Evolutionary conservation across 2,888 invertebrate genomes (phyloP), one percentile per base, ranked within the genome.

Genomic region (Polylopha cassiicola): DNA sequence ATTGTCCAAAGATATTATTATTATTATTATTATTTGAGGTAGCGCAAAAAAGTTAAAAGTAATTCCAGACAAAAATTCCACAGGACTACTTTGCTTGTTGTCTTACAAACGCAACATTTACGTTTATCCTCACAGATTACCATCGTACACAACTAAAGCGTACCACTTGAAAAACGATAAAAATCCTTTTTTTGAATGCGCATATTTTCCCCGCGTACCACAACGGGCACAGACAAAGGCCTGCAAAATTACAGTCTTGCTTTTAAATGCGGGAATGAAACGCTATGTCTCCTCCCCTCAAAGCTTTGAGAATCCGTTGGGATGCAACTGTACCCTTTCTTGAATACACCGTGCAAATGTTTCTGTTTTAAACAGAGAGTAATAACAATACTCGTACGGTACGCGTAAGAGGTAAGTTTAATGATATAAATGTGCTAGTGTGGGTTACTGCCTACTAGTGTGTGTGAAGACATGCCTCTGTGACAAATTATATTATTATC

Each of bases 231-330:
- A 77, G 74, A 84, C 82, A 84, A 82, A 82, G 82, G 77, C 73
- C 72, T 75, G 76, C 67, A 65, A 81, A 81, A 84, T 84, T 82
- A 81, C 77, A 79, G 74, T 73, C 78, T 77, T 75, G 75, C 80
- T 84, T 84, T 82, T 79, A 82, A 82, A 79, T 77, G 78, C 77
- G 76, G 65, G 79, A 77, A 79, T 81, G 82, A 82, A 78, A 80
- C 73, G 73, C 78, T 72, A 72, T 75, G 81, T 79, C 80, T 77
- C 78, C 65, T 76, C 69, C 73, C 71, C 70, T 80, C 80, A 80
- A 78, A 80, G 80, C 79, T 74, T 74, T 73, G 71, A 73, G 61
- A 61, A 61, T 64, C 62, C 56, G 62, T 58, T 64, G 65, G 58
- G 63, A 66, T 62, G 62, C 56, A 57, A 53, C 58, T 54, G 58